Evolutionary conservation across 2,888 invertebrate genomes (phyloP), one percentile per base, ranked within the genome.

Genomic region (Yponomeuta sedellus): DNA sequence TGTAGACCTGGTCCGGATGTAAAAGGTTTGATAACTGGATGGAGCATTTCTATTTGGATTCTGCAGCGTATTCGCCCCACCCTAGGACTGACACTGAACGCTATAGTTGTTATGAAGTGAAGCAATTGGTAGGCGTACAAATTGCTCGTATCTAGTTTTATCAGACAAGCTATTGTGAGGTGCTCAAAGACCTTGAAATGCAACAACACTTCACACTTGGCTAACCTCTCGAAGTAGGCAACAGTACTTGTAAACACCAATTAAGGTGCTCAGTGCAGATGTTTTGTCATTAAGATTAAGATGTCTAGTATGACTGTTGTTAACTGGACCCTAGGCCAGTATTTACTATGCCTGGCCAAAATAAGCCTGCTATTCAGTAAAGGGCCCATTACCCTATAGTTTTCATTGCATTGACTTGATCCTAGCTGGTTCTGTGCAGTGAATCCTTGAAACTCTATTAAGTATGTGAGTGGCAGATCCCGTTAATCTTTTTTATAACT

Each of bases 1-100:
- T 59, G 19, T 25, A 4, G 59, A 66, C 65, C 65, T 69, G 69
- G 67, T 68, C 67, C 67, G 69, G 67, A 63, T 65, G 11, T 68
- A 66, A 52, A 52, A 3, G 25, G 3, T 20, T 59, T 57, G 57
- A 57, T 57, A 20, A 5, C 8, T 57, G 57, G 57, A 57, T 57
- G 22, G 59, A 68, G 66, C 67, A 70, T 74, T 72, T 74, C 73
- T 70, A 71, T 68, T 75, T 71, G 69, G 75, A 75, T 75, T 79
- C 76, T 68, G 71, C 75, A 57, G 74, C 80, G 77, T 80, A 70
- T 70, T 80, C 88, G 89, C 90, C 89, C 90, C 90, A 88, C 88
- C 89, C 88, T 85, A 79, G 79, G 75, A 73, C 77, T 75, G 76
- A 77, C 77, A 75, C 79, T 83, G 82, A 84, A 80, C 82, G 81